Evolutionary conservation across 2,113 vertebrate genomes (phyloP), one percentile per base, ranked within the genome.

Genomic region (Eclectus roratus): DNA sequence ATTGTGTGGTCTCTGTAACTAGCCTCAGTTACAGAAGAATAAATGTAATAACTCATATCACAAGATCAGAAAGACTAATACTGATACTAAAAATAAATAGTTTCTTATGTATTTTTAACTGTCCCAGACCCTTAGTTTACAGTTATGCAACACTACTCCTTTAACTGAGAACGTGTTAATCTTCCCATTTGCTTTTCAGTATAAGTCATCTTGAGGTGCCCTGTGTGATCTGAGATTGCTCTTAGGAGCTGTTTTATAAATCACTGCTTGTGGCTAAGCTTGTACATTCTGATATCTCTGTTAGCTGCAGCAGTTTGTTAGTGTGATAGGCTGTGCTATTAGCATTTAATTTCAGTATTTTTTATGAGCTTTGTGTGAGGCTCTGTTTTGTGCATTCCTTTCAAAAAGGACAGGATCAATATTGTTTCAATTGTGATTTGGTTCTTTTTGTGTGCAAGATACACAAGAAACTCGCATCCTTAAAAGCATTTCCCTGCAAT

Each of bases 1-100:
- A 47, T 50, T 94, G 33, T 71, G 33, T 37, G 50, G 8, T 79
- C 31, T 87, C 8, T 55, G 11, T 41, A 84, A 68, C 7, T 27
- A 80, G 11, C 3, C 16, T 28, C 3, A 1, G 9, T 68, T 35
- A 43, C 39, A 56, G 31, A 21, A 33, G 31, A 33, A 33, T 68
- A 81, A 90, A 8, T 17, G 33, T 3, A 74, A 35, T 43, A 76
- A 60, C 7, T 79, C 35, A 44, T 20, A 29, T 35, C 33, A 68
- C 41, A 46, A 72, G 24, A 7, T 70, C 44, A 74, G 60, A 78
- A 89, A 53, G 9, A 21, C 4, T 41, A 13, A 20, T 19, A 49
- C 1, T 33, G 10, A 47, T 47, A 84, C 4, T 63, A 47, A 46
- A 35, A 49, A 50, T 52, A 24, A 2, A 7, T 6, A 0, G 1